Conservation (phyloP, 2,113 vertebrate genomes). For the Rhynchomys soricoides region DNA sequence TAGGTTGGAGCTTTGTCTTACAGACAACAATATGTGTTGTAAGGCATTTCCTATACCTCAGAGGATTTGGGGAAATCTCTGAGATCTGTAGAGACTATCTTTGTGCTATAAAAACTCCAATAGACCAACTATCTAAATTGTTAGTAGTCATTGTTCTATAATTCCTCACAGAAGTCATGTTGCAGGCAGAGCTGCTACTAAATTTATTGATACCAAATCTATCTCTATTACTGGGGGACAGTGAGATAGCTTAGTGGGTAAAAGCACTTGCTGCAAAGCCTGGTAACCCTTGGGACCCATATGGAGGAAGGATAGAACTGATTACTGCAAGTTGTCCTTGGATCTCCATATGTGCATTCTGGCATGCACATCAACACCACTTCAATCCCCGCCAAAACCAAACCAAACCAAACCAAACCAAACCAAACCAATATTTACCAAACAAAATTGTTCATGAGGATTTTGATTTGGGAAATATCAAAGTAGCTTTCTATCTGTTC, state of each 20-base stretch:
- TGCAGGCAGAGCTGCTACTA: neutral
- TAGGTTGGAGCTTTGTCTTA: constrained; percentile 46
- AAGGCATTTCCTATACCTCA: neutral
- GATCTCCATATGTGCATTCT: neutral
- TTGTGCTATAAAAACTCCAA: neutral
- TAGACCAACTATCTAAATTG: neutral
- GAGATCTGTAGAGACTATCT: neutral
- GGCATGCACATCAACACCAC: neutral
- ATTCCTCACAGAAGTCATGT: neutral
- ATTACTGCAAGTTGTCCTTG: neutral
- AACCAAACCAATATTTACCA: neutral
- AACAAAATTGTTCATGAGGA: neutral
- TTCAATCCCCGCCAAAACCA: neutral
- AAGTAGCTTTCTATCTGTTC: neutral
- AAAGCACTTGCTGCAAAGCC: neutral
- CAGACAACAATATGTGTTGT: neutral
- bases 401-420: too few relatives aligned
- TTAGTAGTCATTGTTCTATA: neutral
- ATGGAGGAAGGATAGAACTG: neutral
- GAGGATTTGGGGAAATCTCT: neutral
- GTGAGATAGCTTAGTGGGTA: neutral
- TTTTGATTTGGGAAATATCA: constrained; percentile 30
- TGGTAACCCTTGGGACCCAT: too few relatives aligned
- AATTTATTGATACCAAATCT: neutral
- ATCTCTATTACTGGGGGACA: neutral